Evolutionary conservation across 1,140 invertebrate genomes (phyloP).

Genomic region (Nebria ingens): DNA sequence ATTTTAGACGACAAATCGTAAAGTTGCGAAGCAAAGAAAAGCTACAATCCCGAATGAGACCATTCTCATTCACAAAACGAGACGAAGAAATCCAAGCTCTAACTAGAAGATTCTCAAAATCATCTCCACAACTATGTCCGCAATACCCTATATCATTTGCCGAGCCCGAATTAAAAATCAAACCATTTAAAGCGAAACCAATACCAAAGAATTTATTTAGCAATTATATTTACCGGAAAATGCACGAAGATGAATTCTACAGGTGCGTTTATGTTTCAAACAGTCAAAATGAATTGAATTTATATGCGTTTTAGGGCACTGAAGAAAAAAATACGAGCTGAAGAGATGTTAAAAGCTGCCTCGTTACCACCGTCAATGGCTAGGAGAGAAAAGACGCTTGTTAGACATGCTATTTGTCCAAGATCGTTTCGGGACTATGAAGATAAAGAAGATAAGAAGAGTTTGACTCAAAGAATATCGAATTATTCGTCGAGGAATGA

Average conservation of each 20-base stretch:
- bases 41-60: constrained; percentile 47
- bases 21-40: constrained; percentile 45
- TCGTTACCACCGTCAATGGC: constrained; percentile 60
- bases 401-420: constrained; percentile 28
- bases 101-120: constrained; percentile 37
- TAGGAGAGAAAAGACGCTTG: constrained; percentile 41
- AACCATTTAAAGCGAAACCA: constrained; percentile 51
- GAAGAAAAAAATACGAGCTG: constrained; percentile 53
- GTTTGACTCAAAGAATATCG: constrained; percentile 20
- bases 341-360: constrained; percentile 53
- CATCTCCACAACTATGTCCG: constrained; percentile 42
- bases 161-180: constrained; percentile 29
- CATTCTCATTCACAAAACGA: constrained; percentile 49
- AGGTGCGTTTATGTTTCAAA: constrained; percentile 35
- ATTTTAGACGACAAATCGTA: constrained; percentile 39
- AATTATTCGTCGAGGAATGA: constrained; percentile 22
- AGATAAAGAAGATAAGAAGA: constrained; percentile 28
- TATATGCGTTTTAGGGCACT: constrained; percentile 40
- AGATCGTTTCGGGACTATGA: constrained; percentile 26
- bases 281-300: background rate
- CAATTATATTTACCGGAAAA: constrained; percentile 56
- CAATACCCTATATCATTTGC: constrained; percentile 20
- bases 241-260: constrained; percentile 58
- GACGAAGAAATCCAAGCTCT: constrained; percentile 39
- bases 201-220: constrained; percentile 58